These are phyloP conservation scores for Campoplex nolae DNA, from an alignment of 2,888 invertebrate species.

Conservation along the genomic window DNA sequence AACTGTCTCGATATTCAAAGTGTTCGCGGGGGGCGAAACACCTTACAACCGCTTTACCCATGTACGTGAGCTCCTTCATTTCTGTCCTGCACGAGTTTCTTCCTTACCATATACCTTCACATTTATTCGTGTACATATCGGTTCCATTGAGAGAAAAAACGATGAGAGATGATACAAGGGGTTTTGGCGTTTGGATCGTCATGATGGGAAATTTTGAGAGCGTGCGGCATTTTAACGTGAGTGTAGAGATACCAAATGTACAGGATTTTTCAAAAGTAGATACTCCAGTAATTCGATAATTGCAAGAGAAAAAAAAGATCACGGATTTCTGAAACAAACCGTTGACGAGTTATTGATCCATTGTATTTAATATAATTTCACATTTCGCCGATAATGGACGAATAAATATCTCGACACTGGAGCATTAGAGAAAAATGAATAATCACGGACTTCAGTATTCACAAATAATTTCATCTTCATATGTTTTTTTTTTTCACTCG, in stretches of 20 bases:
- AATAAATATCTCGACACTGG: too few relatives aligned
- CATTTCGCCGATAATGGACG: too few relatives aligned
- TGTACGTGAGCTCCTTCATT: constrained; percentile 15
- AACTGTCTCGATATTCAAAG: constrained; percentile 73
- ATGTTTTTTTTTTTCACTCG: too few relatives aligned
- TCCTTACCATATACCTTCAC: neutral
- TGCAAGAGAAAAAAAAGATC: neutral
- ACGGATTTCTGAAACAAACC: too few relatives aligned
- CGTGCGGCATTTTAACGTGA: constrained; percentile 28
- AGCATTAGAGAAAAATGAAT: too few relatives aligned
- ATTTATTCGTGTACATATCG: neutral
- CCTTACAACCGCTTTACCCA: constrained; percentile 46
- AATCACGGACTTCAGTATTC: too few relatives aligned
- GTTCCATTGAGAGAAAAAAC: neutral
- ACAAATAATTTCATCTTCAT: too few relatives aligned
- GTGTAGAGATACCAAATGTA: constrained; percentile 6
- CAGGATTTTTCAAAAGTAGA: neutral
- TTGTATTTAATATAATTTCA: too few relatives aligned
- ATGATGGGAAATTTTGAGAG: neutral
- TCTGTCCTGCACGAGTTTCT: neutral
- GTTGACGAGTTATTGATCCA: too few relatives aligned
- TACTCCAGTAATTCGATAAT: neutral
- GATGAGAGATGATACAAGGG: neutral
- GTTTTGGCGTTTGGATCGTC: neutral
- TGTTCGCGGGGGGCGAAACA: constrained; percentile 54